phyloP scores from a whole-genome alignment of 2,113 vertebrate species.

The Penelope pileata region DNA sequence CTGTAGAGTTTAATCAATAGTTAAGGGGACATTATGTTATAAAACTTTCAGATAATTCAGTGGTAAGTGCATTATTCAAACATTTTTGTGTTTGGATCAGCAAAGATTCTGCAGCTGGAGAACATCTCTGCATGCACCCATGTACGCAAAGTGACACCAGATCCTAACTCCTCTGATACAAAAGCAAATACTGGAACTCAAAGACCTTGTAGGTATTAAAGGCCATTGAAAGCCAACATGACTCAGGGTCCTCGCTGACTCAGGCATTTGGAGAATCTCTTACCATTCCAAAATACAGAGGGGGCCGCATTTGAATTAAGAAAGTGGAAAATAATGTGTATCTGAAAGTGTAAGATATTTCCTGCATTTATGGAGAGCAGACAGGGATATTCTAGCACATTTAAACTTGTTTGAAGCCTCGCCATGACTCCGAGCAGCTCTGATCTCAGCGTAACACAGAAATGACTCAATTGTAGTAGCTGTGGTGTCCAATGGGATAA shows the following conservation, averaged over 20 bases:
- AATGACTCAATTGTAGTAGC: neutral
- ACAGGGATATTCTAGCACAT: neutral
- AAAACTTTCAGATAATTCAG: neutral
- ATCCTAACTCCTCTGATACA: neutral
- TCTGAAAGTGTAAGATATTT: neutral
- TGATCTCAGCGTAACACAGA: neutral
- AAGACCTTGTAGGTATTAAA: neutral
- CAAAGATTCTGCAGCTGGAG: neutral
- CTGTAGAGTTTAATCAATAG: neutral
- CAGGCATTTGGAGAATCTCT: neutral
- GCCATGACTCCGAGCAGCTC: neutral
- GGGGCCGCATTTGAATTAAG: neutral
- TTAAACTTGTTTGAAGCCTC: neutral
- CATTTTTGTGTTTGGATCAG: neutral
- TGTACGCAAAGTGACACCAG: neutral
- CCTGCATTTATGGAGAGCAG: neutral
- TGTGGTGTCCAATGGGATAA: neutral
- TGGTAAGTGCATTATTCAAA: neutral
- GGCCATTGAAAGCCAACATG: neutral
- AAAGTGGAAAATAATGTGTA: neutral
- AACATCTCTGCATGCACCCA: neutral
- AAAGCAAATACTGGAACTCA: neutral
- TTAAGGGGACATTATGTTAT: neutral
- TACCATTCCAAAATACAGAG: neutral
- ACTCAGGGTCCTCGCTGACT: neutral